These are phyloP conservation scores for Sinocyclocheilus anshuiensis DNA, from an alignment of 2,113 vertebrate species.

Conservation along the genomic window DNA sequence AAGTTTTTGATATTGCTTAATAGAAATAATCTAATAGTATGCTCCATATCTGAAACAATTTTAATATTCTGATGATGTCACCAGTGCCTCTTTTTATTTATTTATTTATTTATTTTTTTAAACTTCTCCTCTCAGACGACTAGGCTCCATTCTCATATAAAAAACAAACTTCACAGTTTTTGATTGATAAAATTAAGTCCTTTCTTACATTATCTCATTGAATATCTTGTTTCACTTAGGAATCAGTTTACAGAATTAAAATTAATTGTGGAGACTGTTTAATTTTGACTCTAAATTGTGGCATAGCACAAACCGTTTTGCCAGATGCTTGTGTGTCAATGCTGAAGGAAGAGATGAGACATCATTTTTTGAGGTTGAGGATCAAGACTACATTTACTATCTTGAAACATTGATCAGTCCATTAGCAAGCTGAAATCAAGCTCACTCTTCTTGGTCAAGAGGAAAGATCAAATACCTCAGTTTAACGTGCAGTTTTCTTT, in stretches of 20 bases:
- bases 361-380: not conserved
- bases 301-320: not conserved
- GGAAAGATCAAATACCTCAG: conserved; percentile 5
- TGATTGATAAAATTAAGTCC: not conserved
- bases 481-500: not conserved
- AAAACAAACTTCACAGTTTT: not conserved
- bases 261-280: not conserved
- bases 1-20: not conserved
- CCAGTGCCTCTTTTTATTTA: not conserved
- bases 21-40: not conserved
- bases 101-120: no score
- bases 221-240: not conserved
- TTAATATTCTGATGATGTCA: not conserved
- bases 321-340: not conserved
- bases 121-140: not conserved
- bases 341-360: not conserved
- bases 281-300: not conserved
- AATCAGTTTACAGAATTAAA: not conserved
- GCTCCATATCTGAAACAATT: not conserved
- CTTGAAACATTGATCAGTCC: not conserved
- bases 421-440: not conserved
- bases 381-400: not conserved
- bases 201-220: not conserved
- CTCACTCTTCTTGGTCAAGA: not conserved
- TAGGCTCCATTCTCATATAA: not conserved